These are phyloP conservation scores for Platysternon megacephalum DNA, from an alignment of 2,113 vertebrate genomes.

Conservation along the genomic window DNA sequence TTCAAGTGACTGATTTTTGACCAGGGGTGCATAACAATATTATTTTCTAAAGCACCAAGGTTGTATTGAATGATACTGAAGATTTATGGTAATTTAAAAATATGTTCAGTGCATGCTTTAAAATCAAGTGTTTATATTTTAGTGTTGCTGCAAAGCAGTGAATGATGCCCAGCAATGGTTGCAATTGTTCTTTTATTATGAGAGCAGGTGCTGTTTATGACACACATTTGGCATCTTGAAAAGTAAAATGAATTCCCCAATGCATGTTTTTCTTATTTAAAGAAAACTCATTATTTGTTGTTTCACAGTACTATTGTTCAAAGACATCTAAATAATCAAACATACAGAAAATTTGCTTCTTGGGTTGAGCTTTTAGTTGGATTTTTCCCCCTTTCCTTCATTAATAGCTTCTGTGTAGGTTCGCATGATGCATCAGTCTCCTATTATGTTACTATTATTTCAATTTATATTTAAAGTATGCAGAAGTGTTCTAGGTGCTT, in stretches of 20 bases:
- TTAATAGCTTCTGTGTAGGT: not conserved
- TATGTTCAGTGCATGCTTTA: not conserved
- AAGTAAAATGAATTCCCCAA: not conserved
- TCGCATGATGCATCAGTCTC: not conserved
- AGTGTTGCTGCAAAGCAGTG: not conserved
- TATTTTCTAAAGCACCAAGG: not conserved
- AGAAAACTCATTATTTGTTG: not conserved
- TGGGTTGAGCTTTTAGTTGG: not conserved
- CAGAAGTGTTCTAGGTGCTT: not conserved
- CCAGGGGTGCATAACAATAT: not conserved
- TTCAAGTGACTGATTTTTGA: conserved; percentile 7
- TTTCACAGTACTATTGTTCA: not conserved
- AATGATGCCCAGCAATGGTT: not conserved
- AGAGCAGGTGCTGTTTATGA: not conserved
- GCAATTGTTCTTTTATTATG: not conserved
- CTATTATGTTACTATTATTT: not conserved
- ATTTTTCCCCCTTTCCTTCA: not conserved
- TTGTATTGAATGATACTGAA: not conserved
- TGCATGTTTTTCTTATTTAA: not conserved
- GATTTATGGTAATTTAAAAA: not conserved
- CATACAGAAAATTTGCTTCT: not conserved
- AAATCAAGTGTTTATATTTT: not conserved
- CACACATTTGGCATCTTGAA: not conserved
- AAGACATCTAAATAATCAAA: not conserved
- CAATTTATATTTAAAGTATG: not conserved